A percentile compares a stretch with the other conserved stretches of the same genome.
phyloP scores from a whole-genome alignment of 2,888 invertebrate species.

The Plemyria rubiginata region DNA sequence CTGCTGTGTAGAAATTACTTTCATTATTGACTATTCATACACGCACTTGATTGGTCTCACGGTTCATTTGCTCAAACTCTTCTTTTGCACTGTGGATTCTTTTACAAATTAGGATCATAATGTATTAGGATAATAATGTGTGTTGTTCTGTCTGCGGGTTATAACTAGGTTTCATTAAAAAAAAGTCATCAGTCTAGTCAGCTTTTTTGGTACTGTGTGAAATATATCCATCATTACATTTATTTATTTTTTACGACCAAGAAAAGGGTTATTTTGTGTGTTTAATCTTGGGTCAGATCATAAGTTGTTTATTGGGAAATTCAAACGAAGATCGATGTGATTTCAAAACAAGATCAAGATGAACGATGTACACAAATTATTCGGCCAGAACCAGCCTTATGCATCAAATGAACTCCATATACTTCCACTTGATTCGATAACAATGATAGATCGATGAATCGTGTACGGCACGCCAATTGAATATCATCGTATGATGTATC shows the following conservation, averaged over 20 bases:
- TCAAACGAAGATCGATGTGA: conserved; percentile 1
- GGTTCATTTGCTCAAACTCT: background rate
- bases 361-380: conserved; percentile 33
- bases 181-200: no score
- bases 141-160: background rate
- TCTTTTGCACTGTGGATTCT: no score
- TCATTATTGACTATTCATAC: background rate
- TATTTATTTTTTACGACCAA: background rate
- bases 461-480: conserved; percentile 42
- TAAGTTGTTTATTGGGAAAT: background rate
- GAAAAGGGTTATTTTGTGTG: background rate
- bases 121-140: no score
- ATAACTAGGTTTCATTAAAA: no score
- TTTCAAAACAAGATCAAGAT: conserved; percentile 7
- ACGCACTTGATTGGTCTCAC: background rate
- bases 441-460: conserved; percentile 55
- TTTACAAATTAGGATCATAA: no score
- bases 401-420: conserved; percentile 24
- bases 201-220: no score
- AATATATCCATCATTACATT: no score
- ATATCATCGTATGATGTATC: conserved; percentile 31
- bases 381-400: conserved; percentile 39
- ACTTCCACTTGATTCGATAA: conserved; percentile 43
- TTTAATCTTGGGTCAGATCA: background rate
- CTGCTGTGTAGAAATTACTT: background rate